Conservation (phyloP, 2,888 invertebrate species). For the Diplolepis rosae region DNA sequence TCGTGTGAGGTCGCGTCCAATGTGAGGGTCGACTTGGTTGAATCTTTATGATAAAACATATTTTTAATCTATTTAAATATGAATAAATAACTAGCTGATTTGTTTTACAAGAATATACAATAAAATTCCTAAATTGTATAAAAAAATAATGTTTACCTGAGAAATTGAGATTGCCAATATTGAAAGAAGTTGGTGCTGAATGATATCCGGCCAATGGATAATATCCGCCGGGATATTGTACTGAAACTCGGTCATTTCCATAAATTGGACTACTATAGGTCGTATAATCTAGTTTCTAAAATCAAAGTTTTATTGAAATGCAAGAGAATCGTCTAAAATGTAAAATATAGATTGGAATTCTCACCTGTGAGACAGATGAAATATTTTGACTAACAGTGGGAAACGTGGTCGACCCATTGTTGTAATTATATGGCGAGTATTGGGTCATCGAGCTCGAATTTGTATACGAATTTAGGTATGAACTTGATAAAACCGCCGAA, state of each 20-base stretch:
- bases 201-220: conserved; percentile 71
- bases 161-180: conserved; percentile 68
- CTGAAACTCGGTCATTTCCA: conserved; percentile 70
- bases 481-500: conserved; percentile 64
- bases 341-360: conserved; percentile 31
- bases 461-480: conserved; percentile 69
- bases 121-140: not conserved
- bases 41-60: conserved; percentile 58
- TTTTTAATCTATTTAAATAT: conserved; percentile 37
- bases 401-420: conserved; percentile 67
- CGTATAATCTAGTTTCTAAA: conserved; percentile 69
- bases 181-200: conserved; percentile 67
- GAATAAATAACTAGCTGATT: conserved; percentile 25
- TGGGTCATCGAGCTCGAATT: conserved; percentile 69
- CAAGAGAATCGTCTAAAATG: no score
- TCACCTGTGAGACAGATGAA: conserved; percentile 69
- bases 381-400: conserved; percentile 70
- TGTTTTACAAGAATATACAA: no score
- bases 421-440: conserved; percentile 69
- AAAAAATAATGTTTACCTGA: conserved; percentile 56
- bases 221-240: conserved; percentile 71
- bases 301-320: not conserved
- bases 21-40: conserved; percentile 65
- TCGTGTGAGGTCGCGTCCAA: conserved; percentile 69
- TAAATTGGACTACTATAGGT: conserved; percentile 68